These are phyloP conservation scores for Agapornis roseicollis DNA, from an alignment of 2,113 vertebrate species.

Conservation along the genomic window DNA sequence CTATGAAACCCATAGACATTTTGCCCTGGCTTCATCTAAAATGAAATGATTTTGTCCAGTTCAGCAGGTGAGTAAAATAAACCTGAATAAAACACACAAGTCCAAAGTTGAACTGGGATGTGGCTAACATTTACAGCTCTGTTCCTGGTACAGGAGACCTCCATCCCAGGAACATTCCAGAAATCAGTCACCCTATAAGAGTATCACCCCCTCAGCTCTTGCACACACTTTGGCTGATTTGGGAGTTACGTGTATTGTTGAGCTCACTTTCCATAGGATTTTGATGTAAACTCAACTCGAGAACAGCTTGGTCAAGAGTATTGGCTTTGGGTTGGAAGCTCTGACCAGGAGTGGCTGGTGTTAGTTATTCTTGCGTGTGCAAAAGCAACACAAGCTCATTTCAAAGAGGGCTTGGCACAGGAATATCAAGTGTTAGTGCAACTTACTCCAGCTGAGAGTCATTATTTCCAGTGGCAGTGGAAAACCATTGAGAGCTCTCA, in stretches of 20 bases:
- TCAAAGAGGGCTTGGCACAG: slow-evolving; percentile 44
- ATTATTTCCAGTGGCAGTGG: slow-evolving; percentile 79
- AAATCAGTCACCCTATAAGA: background rate
- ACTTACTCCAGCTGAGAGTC: slow-evolving; percentile 73
- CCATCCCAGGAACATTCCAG: background rate
- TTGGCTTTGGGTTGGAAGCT: slow-evolving; percentile 12
- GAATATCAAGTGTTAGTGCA: slow-evolving; percentile 72
- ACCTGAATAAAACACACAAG: background rate
- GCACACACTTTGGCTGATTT: background rate
- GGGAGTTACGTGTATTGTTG: background rate
- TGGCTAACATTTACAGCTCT: background rate
- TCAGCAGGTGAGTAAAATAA: background rate
- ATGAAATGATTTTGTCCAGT: background rate
- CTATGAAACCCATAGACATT: background rate
- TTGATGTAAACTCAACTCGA: background rate
- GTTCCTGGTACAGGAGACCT: background rate
- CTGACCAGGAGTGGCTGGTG: slow-evolving; percentile 11
- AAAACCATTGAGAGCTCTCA: slow-evolving; percentile 72
- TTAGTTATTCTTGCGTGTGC: slow-evolving; percentile 59
- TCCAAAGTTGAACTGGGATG: background rate
- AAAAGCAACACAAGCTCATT: slow-evolving; percentile 48
- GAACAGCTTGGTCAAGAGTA: background rate
- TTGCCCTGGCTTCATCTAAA: background rate
- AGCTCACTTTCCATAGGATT: background rate
- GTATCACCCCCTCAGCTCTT: background rate